Base-by-base conservation (phyloP, 2,113 vertebrate genomes). In the Callipepla squamata region DNA sequence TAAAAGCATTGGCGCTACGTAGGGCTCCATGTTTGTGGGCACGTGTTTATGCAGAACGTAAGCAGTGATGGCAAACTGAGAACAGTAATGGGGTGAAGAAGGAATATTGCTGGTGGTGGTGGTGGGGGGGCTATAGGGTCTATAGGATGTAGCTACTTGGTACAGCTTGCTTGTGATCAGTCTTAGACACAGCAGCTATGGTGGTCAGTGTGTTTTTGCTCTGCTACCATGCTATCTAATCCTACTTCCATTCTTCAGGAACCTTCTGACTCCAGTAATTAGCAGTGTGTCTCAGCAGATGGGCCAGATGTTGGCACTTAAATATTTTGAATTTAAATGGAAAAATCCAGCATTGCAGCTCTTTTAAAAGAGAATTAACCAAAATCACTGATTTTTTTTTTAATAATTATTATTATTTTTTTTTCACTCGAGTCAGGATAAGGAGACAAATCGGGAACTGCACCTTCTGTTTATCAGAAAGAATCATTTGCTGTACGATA, bases 301-400 rank as follows among this genome's bases (percentile, higher is more conserved):
- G 62, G 50, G 20, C 72, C 65, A 75, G 51, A 68, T 91, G 48
- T 53, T 91, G 38, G 16, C 68, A 40, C n/a, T 80, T 80, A 13
- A 57, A 48, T 75, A 74, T 80, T 87, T 87, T 77, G 30, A 72
- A 47, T 70, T 74, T 69, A 83, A 65, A 83, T 32, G 30, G 50
- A 69, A 65, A 59, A 47, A 55, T 80, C 73, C 15, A 78, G 28
- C 45, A 59, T 5, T 15, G 15, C 26, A 61, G 2, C 67, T 87
- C 50, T 44, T 44, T 74, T 6, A 53, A 69, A 51, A 50, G 18
- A 42, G 30, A 58, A 7, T 30, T 6, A 9, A 72, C 77, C 59
- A 19, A 22, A 42, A 51, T 30, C 51, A 13, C 40, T 14, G 0
- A 1, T 58, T 77, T 80, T 36, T 75, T 40, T 40, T 40, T 10